A percentile compares a stretch with the other conserved stretches of the same genome.
These are phyloP conservation scores for Bellardia pandia DNA, from an alignment of 2,888 invertebrate genomes.

Conservation along the genomic window DNA sequence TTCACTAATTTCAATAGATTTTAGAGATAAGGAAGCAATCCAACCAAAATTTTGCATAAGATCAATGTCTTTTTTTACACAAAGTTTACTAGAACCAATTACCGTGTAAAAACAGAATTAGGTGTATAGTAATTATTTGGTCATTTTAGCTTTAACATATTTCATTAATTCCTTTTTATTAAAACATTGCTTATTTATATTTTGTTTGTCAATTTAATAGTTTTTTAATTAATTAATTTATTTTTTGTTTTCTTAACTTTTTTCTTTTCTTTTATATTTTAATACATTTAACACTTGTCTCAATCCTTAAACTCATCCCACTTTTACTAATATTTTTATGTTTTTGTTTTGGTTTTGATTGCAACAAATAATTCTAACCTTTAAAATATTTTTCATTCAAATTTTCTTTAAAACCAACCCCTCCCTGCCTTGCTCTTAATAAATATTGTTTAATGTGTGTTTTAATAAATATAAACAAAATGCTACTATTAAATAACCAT, in stretches of 20 bases:
- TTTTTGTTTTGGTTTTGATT: constrained; percentile 28
- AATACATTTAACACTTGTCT: not conserved
- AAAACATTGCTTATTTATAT: not conserved
- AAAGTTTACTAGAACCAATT: too few species aligned
- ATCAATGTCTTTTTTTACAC: too few species aligned
- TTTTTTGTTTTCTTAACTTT: constrained; percentile 27
- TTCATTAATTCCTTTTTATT: not conserved
- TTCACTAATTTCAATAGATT: too few species aligned
- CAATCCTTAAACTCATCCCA: not conserved
- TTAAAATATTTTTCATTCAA: constrained; percentile 10
- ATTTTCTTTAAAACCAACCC: not conserved
- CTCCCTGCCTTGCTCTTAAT: not conserved
- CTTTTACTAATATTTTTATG: constrained; percentile 2
- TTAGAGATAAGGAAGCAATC: too few species aligned
- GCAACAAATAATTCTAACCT: constrained; percentile 37
- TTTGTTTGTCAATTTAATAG: constrained; percentile 1
- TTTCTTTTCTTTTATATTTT: constrained; percentile 34
- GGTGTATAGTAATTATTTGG: too few species aligned
- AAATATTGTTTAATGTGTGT: constrained; percentile 41
- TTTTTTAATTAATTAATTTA: not conserved
- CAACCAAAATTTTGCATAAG: too few species aligned
- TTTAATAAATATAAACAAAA: constrained; percentile 35
- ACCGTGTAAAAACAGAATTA: too few species aligned
- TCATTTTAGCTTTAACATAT: not conserved
- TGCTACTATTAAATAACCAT: not conserved